phyloP scores from a whole-genome alignment of 2,113 vertebrate species.

The Rhadina sibilatrix region DNA sequence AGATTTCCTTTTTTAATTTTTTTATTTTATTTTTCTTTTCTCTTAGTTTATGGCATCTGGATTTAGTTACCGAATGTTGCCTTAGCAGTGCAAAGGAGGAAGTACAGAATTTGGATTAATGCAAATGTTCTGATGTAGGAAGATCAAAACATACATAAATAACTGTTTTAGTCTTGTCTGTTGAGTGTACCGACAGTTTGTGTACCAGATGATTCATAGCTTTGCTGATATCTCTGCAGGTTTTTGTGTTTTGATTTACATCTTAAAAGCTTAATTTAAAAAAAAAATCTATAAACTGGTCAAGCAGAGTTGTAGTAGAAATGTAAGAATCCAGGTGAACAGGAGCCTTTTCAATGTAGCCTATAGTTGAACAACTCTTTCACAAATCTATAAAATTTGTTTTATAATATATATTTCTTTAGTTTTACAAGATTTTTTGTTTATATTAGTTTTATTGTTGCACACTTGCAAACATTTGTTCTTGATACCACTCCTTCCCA shows the following conservation, averaged over 20 bases:
- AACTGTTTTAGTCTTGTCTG: slow-evolving; percentile 3
- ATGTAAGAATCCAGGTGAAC: background rate
- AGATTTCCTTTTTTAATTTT: background rate
- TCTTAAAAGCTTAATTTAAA: background rate
- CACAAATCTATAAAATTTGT: background rate
- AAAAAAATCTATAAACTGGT: background rate
- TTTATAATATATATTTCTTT: background rate
- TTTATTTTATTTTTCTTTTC: background rate
- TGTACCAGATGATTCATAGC: background rate
- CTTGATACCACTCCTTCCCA: background rate
- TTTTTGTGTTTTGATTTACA: background rate
- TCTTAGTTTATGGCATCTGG: background rate
- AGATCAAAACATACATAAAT: background rate
- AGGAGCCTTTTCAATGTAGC: background rate
- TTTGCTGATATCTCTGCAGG: background rate
- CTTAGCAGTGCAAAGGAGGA: background rate
- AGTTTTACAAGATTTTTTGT: background rate
- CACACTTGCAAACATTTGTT: background rate
- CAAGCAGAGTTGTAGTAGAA: background rate
- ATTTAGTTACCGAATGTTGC: background rate
- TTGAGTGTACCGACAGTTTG: background rate
- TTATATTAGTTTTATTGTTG: background rate
- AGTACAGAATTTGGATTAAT: background rate
- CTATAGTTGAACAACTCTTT: background rate
- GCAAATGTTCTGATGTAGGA: background rate